Conservation (phyloP, 1,140 invertebrate genomes). For the Lucilia cuprina region DNA sequence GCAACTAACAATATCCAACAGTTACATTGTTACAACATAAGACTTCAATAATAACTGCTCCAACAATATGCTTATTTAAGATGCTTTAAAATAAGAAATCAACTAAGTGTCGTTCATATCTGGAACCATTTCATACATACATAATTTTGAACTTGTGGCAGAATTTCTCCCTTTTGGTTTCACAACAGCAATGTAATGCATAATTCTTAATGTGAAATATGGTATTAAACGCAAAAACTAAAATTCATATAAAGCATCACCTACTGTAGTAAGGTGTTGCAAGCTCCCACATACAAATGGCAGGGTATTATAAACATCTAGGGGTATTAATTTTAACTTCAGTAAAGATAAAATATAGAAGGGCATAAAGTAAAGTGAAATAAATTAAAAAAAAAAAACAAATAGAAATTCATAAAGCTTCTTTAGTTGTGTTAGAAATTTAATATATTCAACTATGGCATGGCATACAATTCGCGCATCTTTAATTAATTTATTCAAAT, state of each 20-base stretch:
- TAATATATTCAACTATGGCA: neutral
- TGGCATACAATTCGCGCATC: conserved; percentile 9
- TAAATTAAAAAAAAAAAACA: neutral
- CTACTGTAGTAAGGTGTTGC: neutral
- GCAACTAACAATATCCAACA: neutral
- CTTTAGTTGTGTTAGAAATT: neutral
- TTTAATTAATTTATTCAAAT: conserved; percentile 29
- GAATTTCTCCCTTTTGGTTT: neutral
- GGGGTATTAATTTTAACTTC: neutral
- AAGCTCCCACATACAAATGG: neutral
- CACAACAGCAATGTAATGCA: neutral
- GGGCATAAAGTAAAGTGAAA: neutral
- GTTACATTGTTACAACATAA: neutral
- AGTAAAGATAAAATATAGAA: neutral
- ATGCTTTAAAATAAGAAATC: neutral
- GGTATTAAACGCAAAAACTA: neutral
- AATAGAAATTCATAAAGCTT: neutral
- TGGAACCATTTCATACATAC: neutral
- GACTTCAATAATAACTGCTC: neutral
- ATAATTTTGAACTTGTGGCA: neutral
- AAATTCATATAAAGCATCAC: neutral
- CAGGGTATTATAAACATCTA: neutral
- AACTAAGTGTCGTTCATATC: neutral
- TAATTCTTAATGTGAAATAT: neutral
- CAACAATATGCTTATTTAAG: neutral